These are phyloP conservation scores for Xiphorhynchus erythropygius DNA, from an alignment of 2,797 vertebrate species.

Conservation along the genomic window DNA sequence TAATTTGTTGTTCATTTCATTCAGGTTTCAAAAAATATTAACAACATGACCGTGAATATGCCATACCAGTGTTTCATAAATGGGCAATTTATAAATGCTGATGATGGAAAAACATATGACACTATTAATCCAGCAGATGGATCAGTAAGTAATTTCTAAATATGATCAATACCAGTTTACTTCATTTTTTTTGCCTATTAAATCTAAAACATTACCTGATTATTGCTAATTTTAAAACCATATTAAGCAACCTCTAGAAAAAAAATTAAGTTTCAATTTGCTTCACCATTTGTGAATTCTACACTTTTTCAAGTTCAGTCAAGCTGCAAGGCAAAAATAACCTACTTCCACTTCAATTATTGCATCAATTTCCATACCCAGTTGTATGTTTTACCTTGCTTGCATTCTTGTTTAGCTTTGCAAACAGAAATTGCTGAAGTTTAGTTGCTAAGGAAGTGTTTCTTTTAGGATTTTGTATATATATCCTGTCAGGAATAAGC, in stretches of 20 bases:
- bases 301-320: neutral
- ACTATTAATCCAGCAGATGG: conserved; percentile 91
- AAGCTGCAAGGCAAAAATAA: neutral
- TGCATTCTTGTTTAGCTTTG: neutral
- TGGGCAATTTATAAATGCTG: conserved; percentile 86
- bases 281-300: neutral
- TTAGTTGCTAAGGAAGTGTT: neutral
- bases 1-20: neutral
- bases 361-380: neutral
- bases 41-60: conserved; percentile 93
- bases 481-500: neutral
- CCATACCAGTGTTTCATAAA: conserved; percentile 95
- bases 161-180: neutral
- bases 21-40: conserved; percentile 86
- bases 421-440: neutral
- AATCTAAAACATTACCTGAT: neutral
- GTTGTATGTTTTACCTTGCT: neutral
- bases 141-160: conserved; percentile 83
- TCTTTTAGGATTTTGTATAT: neutral
- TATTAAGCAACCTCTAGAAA: neutral
- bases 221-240: neutral
- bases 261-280: neutral
- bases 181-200: neutral
- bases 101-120: conserved; percentile 84
- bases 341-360: neutral